Evolutionary conservation across 1,140 invertebrate species (phyloP), one percentile per base, ranked within the genome.

Genomic region (Acromyrmex charruanus): DNA sequence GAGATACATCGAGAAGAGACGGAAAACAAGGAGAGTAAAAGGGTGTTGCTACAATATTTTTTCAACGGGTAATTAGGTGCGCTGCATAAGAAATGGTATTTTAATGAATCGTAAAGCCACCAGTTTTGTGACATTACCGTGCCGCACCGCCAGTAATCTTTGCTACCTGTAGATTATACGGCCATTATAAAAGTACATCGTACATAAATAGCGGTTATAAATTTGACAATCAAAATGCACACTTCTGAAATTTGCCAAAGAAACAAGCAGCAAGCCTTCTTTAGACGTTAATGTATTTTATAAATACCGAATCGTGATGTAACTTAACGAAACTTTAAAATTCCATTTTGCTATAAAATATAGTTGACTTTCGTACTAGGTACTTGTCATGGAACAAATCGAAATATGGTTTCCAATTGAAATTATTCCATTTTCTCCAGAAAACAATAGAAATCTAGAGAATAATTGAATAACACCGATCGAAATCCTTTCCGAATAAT

Each of bases 51-150:
- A 82, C 82, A 88, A 89, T 91, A 92, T 92, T 93, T 92, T 92
- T 93, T 93, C 87, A 86, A 63, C 35, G 87, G 75, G 89, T 93
- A 93, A 94, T 93, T 94, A 94, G 91, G 91, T 91, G 91, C 89
- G 92, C 92, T 94, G 93, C 92, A 94, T 93, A 93, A 93, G 92
- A 94, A 93, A 92, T 93, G 93, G 93, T 91, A 93, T 94, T 94
- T 93, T 93, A 94, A 93, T 93, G 93, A 94, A 92, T 93, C 93
- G 92, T 93, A 93, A 93, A 93, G 90, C 86, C 89, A 82, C 81
- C 81, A 90, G 91, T 89, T 92, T 92, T 90, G 90, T 88, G 89
- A 88, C 87, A 88, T 87, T 88, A 85, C 87, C 79, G 58, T 72
- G 81, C 90, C 87, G 77, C 79, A 69, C 90, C 86, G 89, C 87